These are phyloP conservation scores for Lochmaea crataegi DNA, from an alignment of 2,888 invertebrate species.

Conservation along the genomic window DNA sequence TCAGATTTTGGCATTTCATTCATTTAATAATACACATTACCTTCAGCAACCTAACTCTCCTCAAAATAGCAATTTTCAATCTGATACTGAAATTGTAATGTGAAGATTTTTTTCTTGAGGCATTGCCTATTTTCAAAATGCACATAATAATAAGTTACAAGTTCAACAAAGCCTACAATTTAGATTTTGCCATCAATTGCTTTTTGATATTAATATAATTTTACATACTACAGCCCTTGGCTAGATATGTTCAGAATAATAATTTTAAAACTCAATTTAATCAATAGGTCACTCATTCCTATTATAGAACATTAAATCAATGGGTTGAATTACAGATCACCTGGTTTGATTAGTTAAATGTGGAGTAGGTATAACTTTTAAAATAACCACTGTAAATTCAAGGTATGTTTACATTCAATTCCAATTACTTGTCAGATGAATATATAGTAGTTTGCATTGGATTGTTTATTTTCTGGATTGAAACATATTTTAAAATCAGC, in stretches of 20 bases:
- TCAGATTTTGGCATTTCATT: slow-evolving; percentile 58
- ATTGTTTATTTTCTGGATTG: too few species aligned
- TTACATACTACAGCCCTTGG: slow-evolving; percentile 59
- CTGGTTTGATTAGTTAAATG: too few species aligned
- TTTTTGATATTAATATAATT: slow-evolving; percentile 65
- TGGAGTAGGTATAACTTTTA: too few species aligned
- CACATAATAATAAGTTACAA: slow-evolving; percentile 60
- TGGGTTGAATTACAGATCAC: too few species aligned
- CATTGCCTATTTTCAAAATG: slow-evolving; percentile 57
- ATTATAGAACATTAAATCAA: not conserved
- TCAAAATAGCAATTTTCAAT: slow-evolving; percentile 66
- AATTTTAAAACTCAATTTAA: slow-evolving; percentile 55
- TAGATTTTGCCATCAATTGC: slow-evolving; percentile 63
- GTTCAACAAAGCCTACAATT: slow-evolving; percentile 61
- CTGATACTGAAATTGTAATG: slow-evolving; percentile 64
- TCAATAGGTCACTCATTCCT: slow-evolving; percentile 43
- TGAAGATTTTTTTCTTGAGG: slow-evolving; percentile 57
- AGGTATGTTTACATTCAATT: too few species aligned
- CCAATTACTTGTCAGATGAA: too few species aligned
- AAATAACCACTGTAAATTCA: too few species aligned
- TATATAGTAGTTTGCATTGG: too few species aligned
- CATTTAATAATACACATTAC: slow-evolving; percentile 61
- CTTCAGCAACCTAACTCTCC: slow-evolving; percentile 63
- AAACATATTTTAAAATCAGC: too few species aligned
- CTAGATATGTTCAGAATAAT: slow-evolving; percentile 52